Base-by-base conservation (phyloP, 2,888 invertebrate genomes). In the Eumacrocentrus americanus region DNA sequence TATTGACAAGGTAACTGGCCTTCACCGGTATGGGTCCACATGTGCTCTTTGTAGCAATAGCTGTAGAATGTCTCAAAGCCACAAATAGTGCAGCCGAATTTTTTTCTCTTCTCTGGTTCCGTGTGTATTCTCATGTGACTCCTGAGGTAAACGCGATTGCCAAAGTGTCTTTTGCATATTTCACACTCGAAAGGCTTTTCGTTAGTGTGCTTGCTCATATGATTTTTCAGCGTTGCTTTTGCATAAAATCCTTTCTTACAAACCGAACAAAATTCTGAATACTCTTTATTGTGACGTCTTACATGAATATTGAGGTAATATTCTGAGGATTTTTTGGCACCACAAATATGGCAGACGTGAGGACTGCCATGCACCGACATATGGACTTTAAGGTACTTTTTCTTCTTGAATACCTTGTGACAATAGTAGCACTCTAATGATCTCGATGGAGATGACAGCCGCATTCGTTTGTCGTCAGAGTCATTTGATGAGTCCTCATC, bases 251-350 rank as follows among this genome's bases (percentile, higher is more conserved):
- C 79, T 46, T 81, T 80, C 6, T 74, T 71, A 57, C 81, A 82
- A 16, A 76, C 64, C 6, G 72, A 38, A 59, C 82, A 82, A 29
- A 72, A 73, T 25, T 75, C 73, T n/a, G 73, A 74, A 64, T 83
- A 86, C 14, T 83, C 83, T 6, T 84, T 38, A 0, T 84, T 82
- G 70, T 89, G 89, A n/a, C 86, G 81, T 1, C 84, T 80, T 0
- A 82, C 76, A 68, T 89, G 89, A 0, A 84, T 82, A 42, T 84
- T 86, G 61, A 89, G 72, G 64, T 87, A 86, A 61, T 86, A 86
- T 64, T 85, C 84, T 42, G 86, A 86, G 0, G 85, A 82, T 67
- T 87, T 85, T 67, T 85, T 85, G 68, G 85, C 85, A 0, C 86
- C 85, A 65, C 88, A 88, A 0, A 85, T 80, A 0, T 85, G 81